Evolutionary conservation across 92 coral and sea anemone species (phyloP), one percentile per base, ranked within the genome.

Genomic region (Phymanthus crucifer): DNA sequence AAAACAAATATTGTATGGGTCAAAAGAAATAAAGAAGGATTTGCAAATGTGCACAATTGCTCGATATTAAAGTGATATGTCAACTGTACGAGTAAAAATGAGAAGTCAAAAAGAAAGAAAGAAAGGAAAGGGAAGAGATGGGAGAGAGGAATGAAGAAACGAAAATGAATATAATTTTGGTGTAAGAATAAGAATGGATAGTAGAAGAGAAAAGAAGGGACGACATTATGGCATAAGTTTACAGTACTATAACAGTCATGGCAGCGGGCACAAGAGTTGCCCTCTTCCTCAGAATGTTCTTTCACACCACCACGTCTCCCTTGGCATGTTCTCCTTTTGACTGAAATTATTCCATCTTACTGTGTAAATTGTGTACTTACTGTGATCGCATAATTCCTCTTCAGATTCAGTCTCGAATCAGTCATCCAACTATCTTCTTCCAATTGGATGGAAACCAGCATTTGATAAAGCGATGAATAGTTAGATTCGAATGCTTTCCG

Each of bases 401-500:
- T 82, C 35, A 50, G 32, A 21, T 32, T 72, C 9, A 37, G 16
- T 37, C 72, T 24, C 0, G 78, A 21, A 32, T 58, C 66, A 1
- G 9, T 26, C 27, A 64, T 82, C 85, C 85, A 82, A 14, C 38
- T 29, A 40, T 82, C 74, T 18, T 70, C 80, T 46, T 82, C 80
- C 27, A 35, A 0, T 4, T 82, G 80, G 18, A 82, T 73, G 46
- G 75, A 57, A 23, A 73, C 80, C 47, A 82, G 72, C 11, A 82
- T 0, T 27, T 72, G 34, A 43, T 82, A 45, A 23, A 82, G 72
- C n/a, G 57, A 46, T 23, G 83, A 54, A 50, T 82, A 84, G 29
- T 78, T 79, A 52, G 72, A 65, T 33, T 89, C 93, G 37, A 86
- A 86, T 33, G 74, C 87, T 35, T 40, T 57, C 32, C 88, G 90